These are phyloP conservation scores for Fringilla coelebs DNA, from an alignment of 2,797 vertebrate species.

Conservation along the genomic window DNA sequence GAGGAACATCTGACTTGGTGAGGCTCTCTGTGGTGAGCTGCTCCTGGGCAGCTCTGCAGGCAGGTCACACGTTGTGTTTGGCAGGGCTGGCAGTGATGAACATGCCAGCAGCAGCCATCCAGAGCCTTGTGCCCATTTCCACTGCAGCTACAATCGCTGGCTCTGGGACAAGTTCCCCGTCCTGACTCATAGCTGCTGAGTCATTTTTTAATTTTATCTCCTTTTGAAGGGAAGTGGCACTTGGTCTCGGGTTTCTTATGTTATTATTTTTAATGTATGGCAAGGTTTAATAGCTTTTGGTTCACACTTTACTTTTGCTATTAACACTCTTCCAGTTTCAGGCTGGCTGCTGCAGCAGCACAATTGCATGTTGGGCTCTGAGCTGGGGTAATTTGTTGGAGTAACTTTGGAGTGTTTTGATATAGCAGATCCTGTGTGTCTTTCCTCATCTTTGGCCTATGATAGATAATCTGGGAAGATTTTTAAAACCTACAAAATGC, in stretches of 20 bases:
- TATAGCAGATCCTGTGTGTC: background rate
- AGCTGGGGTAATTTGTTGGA: background rate
- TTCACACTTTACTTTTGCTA: conserved; percentile 31
- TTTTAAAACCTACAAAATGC: background rate
- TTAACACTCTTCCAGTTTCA: conserved; percentile 6
- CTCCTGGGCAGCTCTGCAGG: background rate
- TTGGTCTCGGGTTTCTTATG: conserved; percentile 29
- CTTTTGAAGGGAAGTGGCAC: conserved; percentile 13
- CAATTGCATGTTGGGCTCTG: background rate
- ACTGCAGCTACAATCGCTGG: conserved; percentile 1
- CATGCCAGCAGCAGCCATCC: accelerated
- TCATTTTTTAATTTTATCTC: conserved; percentile 40
- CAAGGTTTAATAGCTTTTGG: conserved; percentile 18
- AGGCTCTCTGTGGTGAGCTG: background rate
- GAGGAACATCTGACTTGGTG: conserved; percentile 30
- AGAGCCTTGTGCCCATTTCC: background rate
- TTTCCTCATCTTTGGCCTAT: background rate
- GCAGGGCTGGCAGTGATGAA: background rate
- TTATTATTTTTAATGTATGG: background rate
- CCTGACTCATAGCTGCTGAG: conserved; percentile 60
- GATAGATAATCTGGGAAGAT: background rate
- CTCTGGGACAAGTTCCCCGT: background rate
- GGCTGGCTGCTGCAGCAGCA: background rate
- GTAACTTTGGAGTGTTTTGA: background rate
- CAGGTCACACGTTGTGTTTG: background rate